Evolutionary conservation across 2,888 invertebrate genomes (phyloP), one percentile per base, ranked within the genome.

Genomic region (Mycalesis mineus): DNA sequence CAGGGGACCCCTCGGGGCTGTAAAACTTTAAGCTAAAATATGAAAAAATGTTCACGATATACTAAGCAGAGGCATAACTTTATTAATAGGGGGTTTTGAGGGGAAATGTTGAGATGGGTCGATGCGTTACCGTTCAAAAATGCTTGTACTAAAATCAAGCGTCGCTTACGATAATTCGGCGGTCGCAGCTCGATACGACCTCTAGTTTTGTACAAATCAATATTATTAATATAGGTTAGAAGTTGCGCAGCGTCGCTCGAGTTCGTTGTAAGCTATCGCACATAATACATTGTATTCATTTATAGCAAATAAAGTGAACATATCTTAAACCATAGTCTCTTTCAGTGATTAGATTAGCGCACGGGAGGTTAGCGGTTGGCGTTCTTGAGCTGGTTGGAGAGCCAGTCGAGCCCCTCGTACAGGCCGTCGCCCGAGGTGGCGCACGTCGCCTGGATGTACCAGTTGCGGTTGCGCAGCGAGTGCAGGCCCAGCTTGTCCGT

Each of bases 331-430:
- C 85, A 89, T 89, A 89, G 89, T 88, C 88, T 89, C 86, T 87
- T 84, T 86, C 80, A 84, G 80, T 86, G 77, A 82, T 87, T 84
- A 83, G 82, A 84, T 84, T 78, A 74, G 79, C 73, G 80, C 83
- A 75, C 79, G 72, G 73, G 77, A 73, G 73, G 90, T 94, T 97
- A 97, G 93, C 97, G 97, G 92, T 96, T 97, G 91, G 97, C 96
- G 91, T 98, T 98, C 93, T 99, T 99, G 84, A 99, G 94, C 92
- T 98, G 97, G 92, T 98, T 98, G 91, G 98, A 98, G 85, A 99
- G 95, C 99, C 99, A 99, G 92, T 99, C 99, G 76, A 99, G 95
- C 73, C 99, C 99, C 91, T 99, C 99, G 89, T 99, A 99, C 68
- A 99, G 93, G 67, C 99, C 99, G 88, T 99, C 98, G 70, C 99